Evolutionary conservation across 2,888 invertebrate genomes (phyloP).

Genomic region (Acholoe squamosa): DNA sequence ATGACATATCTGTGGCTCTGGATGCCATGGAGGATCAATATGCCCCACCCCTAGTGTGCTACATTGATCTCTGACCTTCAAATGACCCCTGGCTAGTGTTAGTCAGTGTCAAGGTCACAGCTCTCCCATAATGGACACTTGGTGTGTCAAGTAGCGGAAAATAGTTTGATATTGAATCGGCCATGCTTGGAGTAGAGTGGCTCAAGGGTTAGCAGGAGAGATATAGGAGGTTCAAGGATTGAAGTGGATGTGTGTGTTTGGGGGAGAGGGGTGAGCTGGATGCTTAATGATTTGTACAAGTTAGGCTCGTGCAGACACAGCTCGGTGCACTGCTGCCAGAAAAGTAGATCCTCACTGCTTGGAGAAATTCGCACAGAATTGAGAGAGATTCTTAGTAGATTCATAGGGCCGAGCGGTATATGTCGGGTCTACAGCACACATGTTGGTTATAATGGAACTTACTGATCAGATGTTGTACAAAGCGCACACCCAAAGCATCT

Average conservation of each 20-base stretch:
- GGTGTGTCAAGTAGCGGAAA: background rate
- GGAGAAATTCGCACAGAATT: too few species aligned
- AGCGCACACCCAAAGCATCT: too few species aligned
- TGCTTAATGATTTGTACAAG: too few species aligned
- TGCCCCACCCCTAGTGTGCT: background rate
- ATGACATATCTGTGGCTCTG: background rate
- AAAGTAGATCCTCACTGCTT: too few species aligned
- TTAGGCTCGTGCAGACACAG: too few species aligned
- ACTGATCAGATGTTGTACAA: too few species aligned
- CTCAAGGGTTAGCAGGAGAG: background rate
- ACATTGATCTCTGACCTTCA: conserved; percentile 29
- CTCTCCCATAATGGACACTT: background rate
- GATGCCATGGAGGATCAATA: background rate
- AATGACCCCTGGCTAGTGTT: background rate
- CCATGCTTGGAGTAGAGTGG: background rate
- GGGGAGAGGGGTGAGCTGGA: background rate
- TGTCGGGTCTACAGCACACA: too few species aligned
- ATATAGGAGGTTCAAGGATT: background rate
- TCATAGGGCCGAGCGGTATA: too few species aligned
- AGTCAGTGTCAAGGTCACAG: background rate
- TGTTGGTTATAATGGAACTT: too few species aligned
- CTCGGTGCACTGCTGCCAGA: too few species aligned
- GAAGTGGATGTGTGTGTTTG: background rate
- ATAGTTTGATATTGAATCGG: conserved; percentile 27
- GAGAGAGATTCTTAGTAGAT: too few species aligned